Conservation (phyloP, 2,113 vertebrate genomes). For the Anseranas semipalmata region DNA sequence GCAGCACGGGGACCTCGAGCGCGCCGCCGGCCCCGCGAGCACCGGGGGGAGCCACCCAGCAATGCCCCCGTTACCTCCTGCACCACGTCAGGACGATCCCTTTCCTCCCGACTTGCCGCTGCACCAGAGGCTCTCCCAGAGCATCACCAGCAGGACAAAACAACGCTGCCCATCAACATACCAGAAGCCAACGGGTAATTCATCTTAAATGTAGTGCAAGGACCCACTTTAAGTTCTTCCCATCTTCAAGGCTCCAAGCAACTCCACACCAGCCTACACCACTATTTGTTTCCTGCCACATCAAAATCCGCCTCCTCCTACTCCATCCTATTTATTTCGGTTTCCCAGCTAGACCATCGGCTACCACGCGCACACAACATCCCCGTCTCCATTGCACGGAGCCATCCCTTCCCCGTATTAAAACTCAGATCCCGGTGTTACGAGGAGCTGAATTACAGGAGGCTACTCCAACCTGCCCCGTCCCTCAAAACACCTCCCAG, state of each 20-base stretch:
- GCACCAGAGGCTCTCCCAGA: background rate
- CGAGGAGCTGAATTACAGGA: background rate
- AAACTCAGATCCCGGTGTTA: background rate
- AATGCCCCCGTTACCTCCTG: background rate
- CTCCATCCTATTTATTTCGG: background rate
- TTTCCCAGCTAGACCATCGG: background rate
- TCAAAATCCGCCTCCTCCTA: background rate
- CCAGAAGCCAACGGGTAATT: background rate
- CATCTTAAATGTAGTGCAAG: fast-evolving
- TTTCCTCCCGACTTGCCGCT: too few relatives aligned
- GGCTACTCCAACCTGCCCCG: background rate
- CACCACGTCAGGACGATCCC: background rate
- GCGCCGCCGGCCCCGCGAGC: fast-evolving
- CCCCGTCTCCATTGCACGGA: background rate
- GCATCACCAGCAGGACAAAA: background rate
- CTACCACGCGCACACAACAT: fast-evolving
- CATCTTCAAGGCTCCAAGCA: background rate
- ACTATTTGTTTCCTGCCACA: background rate
- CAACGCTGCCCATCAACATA: background rate
- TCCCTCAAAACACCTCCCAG: background rate
- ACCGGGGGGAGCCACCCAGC: fast-evolving
- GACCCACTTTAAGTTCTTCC: background rate
- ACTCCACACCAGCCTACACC: background rate
- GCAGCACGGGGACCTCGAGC: background rate
- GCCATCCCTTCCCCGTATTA: background rate